These are phyloP conservation scores for Conops quadrifasciatus DNA, from an alignment of 2,888 invertebrate genomes.

Conservation along the genomic window DNA sequence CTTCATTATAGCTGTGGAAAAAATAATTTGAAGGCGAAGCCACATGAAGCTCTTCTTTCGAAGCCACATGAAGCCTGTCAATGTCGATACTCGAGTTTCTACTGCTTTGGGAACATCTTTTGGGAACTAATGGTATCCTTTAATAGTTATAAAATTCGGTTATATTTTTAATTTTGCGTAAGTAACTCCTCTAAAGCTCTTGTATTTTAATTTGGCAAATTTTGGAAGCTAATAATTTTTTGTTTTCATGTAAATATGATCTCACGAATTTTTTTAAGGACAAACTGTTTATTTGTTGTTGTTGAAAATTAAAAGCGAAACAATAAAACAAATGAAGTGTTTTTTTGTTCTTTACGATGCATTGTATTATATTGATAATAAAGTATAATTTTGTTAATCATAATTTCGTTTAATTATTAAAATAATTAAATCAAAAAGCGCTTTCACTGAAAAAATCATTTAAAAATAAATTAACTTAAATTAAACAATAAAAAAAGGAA, in stretches of 20 bases:
- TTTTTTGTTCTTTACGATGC: conserved; percentile 19
- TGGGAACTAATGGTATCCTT: too few species aligned
- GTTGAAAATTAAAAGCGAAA: neutral
- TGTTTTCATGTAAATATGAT: neutral
- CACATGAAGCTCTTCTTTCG: too few species aligned
- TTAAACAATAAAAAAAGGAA: conserved; percentile 14
- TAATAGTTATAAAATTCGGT: too few species aligned
- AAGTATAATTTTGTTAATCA: conserved; percentile 22
- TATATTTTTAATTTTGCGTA: too few species aligned
- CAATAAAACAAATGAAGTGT: conserved; percentile 18
- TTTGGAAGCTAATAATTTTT: too few species aligned
- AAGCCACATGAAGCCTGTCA: too few species aligned
- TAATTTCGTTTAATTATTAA: conserved; percentile 17
- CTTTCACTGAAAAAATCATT: conserved; percentile 2
- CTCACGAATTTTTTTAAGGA: neutral
- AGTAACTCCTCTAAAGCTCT: too few species aligned
- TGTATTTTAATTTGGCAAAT: too few species aligned
- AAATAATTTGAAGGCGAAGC: too few species aligned
- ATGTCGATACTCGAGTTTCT: too few species aligned
- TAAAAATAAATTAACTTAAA: conserved; percentile 26
- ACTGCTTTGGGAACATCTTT: too few species aligned
- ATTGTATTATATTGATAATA: conserved; percentile 22
- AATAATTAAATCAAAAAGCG: conserved; percentile 18
- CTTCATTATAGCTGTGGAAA: too few species aligned
- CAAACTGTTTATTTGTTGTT: neutral